A percentile compares a stretch with the other conserved stretches of the same genome.
Evolutionary conservation across 2,113 vertebrate species (phyloP).

Genomic region (Hippolais icterina): DNA sequence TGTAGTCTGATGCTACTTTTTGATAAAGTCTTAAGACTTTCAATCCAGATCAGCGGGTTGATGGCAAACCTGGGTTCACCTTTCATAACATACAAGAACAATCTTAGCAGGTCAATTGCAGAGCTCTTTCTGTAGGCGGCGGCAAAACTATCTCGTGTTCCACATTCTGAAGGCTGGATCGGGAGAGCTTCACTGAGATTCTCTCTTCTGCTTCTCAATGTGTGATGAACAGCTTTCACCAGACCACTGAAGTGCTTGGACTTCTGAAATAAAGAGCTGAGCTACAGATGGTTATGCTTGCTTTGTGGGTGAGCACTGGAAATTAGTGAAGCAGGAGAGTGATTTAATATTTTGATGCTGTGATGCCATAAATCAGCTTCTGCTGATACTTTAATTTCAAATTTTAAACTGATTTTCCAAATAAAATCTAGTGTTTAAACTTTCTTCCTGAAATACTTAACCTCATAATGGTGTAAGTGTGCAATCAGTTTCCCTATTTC

Average conservation of each 20-base stretch:
- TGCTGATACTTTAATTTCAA: neutral
- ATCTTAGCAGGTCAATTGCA: neutral
- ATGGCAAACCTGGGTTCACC: neutral
- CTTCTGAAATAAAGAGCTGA: neutral
- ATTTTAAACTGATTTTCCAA: neutral
- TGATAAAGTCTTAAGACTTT: neutral
- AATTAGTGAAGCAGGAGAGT: neutral
- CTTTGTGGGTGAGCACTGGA: neutral
- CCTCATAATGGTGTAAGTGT: neutral
- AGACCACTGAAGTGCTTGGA: neutral
- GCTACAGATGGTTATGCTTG: neutral
- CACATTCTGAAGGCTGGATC: rapidly evolving
- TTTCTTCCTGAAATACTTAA: neutral
- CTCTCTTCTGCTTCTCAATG: neutral
- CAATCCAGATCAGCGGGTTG: neutral
- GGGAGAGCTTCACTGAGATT: neutral
- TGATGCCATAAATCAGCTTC: neutral
- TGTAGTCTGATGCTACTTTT: neutral
- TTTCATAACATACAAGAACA: rapidly evolving
- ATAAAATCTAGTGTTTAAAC: neutral
- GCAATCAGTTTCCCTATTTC: neutral
- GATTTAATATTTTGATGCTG: neutral
- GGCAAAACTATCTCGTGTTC: rapidly evolving
- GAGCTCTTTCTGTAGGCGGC: rapidly evolving
- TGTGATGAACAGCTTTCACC: neutral